Percentiles rank a stretch among this genome's conserved stretches.
Evolutionary conservation across 2,797 vertebrate genomes (phyloP).

Genomic region (Enteromius thamalakanensis): DNA sequence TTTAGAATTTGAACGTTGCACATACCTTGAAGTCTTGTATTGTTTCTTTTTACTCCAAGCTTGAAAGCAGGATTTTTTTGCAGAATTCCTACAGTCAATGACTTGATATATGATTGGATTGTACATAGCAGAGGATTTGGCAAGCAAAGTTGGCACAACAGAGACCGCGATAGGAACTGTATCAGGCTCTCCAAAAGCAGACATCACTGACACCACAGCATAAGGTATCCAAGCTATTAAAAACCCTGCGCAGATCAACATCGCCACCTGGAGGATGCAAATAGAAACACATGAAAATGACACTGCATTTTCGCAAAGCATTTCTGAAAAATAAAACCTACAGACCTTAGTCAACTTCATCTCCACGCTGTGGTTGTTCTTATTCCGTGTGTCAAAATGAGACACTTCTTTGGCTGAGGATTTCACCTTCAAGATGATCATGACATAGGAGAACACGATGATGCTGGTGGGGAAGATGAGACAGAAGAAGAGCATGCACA

Average conservation of each 20-base stretch:
- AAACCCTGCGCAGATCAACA: conserved; percentile 95
- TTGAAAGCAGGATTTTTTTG: conserved; percentile 69
- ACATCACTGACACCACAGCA: conserved; percentile 90
- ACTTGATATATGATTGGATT: conserved; percentile 97
- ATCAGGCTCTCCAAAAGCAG: conserved; percentile 87
- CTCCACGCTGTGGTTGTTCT: conserved; percentile 85
- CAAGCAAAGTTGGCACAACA: conserved; percentile 88
- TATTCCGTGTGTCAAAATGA: conserved; percentile 86
- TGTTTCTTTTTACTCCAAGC: conserved; percentile 73
- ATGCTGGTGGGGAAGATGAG: conserved; percentile 86
- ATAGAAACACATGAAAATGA: conserved; percentile 23
- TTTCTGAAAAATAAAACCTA: background rate
- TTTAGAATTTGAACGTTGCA: background rate
- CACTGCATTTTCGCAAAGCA: background rate
- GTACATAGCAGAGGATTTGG: conserved; percentile 95
- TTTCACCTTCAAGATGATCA: conserved; percentile 93
- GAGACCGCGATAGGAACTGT: conserved; percentile 89
- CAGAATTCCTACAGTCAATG: conserved; percentile 83
- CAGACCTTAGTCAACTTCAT: conserved; percentile 93
- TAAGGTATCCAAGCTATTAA: conserved; percentile 96
- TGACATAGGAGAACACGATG: conserved; percentile 91
- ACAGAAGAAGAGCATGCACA: conserved; percentile 93
- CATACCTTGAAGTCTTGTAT: conserved; percentile 82
- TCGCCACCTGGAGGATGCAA: conserved; percentile 83
- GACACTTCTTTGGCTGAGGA: conserved; percentile 90